Base-by-base conservation (phyloP, 2,797 vertebrate species). In the Adrianichthys oophorus region DNA sequence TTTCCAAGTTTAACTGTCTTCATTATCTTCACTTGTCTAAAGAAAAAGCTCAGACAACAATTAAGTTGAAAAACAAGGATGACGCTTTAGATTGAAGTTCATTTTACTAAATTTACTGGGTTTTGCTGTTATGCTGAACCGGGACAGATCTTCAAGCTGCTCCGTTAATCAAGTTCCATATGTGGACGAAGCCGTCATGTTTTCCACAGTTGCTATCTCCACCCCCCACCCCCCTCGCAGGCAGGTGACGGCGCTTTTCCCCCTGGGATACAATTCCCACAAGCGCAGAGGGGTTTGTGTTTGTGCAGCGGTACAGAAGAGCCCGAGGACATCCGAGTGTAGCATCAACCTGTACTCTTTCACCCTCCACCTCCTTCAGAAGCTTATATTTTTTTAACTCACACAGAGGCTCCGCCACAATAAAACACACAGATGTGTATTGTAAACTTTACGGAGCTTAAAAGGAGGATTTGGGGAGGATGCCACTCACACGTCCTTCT, bases 161-260 rank as follows among this genome's bases (percentile, higher is more conserved):
- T 37, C 10, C 56, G 60, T 70, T 69, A 72, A 64, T 58, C 64
- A 57, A 76, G 64, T 59, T 23, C 13, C 58, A 57, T 56, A 65
- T 51, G 65, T 52, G 70, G 65, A 80, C 51, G 19, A 52, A 74
- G 69, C 72, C 78, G 82, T 81, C 85, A 76, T 85, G 81, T 82
- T 88, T 85, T 83, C 62, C 5, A 66, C 79, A 56, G 72, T 78
- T 87, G 87, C 87, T 90, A 86, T 90, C 89, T 89, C 87, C 81
- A 83, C 77, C 53, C 69, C 32, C 32, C 87, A 80, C 83, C 77
- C 53, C 69, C 32, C 32, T 37, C 10, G 32, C 32, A 37, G 77
- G 86, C 83, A 85, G 86, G 82, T 89, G 86, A 86, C 78, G 77
- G 65, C 46, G 21, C 67, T 80, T 85, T 84, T 85, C 88, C 32